Conservation (phyloP, 2,113 vertebrate genomes). For the Coracopsis vasa region DNA sequence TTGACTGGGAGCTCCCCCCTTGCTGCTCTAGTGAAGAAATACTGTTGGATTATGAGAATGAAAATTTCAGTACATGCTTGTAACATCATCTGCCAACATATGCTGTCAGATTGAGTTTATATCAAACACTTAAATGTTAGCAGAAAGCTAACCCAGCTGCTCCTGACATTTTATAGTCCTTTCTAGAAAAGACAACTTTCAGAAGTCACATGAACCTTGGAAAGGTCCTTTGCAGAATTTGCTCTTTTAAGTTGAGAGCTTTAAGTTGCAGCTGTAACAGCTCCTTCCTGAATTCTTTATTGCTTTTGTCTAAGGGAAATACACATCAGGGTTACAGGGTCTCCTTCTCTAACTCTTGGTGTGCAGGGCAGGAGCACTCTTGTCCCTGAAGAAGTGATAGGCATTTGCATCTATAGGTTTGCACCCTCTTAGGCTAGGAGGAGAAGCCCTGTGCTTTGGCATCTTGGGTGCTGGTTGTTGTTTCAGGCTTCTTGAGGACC, state of each 20-base stretch:
- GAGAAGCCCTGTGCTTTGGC: neutral
- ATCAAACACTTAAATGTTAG: neutral
- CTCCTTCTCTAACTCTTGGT: fast-evolving
- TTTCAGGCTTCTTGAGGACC: neutral
- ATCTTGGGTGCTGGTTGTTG: neutral
- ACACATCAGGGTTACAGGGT: neutral
- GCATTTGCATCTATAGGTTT: neutral
- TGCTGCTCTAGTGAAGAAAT: neutral
- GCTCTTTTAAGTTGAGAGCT: neutral
- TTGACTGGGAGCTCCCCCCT: neutral
- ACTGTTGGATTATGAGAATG: neutral
- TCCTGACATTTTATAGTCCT: neutral
- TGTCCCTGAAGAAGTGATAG: fast-evolving
- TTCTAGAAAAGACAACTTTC: neutral
- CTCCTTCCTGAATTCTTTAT: neutral
- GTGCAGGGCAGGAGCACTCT: neutral
- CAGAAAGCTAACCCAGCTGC: neutral
- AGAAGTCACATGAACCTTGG: fast-evolving
- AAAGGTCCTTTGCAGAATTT: neutral
- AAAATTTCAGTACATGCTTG: neutral
- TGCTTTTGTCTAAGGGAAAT: neutral
- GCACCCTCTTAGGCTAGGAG: no score
- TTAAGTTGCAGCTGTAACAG: neutral
- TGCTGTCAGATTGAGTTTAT: neutral
- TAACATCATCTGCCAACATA: neutral